A percentile compares a stretch with the other conserved stretches of the same genome.
These are phyloP conservation scores for Vireo griseus DNA, from an alignment of 2,797 vertebrate species.

Conservation along the genomic window DNA sequence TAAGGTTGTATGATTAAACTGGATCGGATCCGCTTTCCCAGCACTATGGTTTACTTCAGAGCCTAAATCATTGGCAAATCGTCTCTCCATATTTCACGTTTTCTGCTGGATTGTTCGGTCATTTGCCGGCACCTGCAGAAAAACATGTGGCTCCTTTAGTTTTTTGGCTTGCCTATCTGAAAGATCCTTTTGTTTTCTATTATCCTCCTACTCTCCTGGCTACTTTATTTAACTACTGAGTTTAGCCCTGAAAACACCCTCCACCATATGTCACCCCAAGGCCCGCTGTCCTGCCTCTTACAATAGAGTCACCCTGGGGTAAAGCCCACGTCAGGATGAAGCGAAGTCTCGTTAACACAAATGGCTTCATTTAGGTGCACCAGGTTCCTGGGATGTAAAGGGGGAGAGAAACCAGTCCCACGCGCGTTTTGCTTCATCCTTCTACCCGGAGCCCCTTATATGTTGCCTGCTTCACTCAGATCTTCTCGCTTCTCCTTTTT, in stretches of 20 bases:
- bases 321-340: constrained; percentile 1
- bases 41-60: neutral
- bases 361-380: constrained; percentile 47
- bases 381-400: neutral
- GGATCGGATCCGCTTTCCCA: neutral
- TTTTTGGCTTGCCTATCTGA: constrained; percentile 31
- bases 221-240: constrained; percentile 60
- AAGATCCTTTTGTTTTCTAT: constrained; percentile 68
- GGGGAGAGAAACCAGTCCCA: neutral
- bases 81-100: neutral
- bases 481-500: neutral
- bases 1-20: neutral
- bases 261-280: constrained; percentile 69
- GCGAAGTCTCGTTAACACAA: neutral
- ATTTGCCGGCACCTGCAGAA: neutral
- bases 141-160: neutral
- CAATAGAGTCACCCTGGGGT: constrained; percentile 44
- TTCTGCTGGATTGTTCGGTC: neutral
- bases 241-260: constrained; percentile 50
- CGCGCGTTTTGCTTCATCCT: neutral
- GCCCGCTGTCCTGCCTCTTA: constrained; percentile 14
- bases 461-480: neutral
- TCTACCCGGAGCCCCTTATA: neutral
- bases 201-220: constrained; percentile 47
- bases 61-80: neutral